Conservation (phyloP, 2,113 vertebrate species). For the Oriolus oriolus region DNA sequence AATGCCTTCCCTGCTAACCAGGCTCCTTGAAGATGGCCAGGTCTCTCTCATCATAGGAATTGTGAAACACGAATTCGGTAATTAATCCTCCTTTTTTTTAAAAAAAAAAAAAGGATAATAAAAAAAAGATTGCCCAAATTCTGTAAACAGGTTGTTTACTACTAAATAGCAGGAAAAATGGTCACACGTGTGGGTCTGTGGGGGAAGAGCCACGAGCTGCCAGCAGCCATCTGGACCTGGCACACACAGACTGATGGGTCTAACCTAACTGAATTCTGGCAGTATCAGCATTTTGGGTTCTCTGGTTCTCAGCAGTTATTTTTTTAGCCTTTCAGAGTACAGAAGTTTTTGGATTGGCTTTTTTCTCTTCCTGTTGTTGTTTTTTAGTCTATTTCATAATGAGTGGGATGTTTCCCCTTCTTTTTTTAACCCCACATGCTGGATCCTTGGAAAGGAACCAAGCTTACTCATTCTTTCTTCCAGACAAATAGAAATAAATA, state of each 20-base stretch:
- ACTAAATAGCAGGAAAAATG: background rate
- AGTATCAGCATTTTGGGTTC: background rate
- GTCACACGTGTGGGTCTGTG: background rate
- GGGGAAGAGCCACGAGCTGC: background rate
- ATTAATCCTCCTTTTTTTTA: background rate
- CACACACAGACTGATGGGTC: background rate
- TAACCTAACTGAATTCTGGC: background rate
- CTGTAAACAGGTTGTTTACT: constrained; percentile 47
- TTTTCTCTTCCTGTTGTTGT: constrained; percentile 45
- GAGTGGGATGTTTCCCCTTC: background rate
- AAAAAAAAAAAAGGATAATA: background rate
- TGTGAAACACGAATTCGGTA: constrained; percentile 5
- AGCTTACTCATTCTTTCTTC: background rate
- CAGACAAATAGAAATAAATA: constrained; percentile 45
- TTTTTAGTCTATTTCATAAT: background rate
- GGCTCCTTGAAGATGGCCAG: background rate
- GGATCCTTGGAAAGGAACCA: background rate
- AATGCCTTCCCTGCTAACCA: background rate
- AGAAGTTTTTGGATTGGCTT: background rate
- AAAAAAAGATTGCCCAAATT: background rate
- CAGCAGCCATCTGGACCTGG: background rate
- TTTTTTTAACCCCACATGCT: background rate
- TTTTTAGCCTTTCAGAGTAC: background rate
- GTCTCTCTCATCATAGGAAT: background rate
- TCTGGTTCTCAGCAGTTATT: background rate